phyloP scores from a whole-genome alignment of 2,888 invertebrate genomes.

The Sipunculus nudus region DNA sequence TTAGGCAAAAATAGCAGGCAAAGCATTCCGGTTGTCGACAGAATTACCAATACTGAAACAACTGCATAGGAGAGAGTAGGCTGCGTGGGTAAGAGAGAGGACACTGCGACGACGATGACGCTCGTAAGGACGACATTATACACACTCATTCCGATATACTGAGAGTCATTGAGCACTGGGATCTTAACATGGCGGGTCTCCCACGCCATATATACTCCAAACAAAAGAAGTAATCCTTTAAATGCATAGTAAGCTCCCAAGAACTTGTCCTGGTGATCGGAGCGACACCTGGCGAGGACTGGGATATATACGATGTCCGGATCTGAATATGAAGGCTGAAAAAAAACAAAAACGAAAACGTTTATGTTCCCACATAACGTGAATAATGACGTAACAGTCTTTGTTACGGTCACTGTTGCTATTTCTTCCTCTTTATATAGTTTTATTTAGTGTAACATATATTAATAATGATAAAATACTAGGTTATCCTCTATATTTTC shows the following conservation, averaged over 20 bases:
- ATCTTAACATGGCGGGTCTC: slow-evolving; percentile 86
- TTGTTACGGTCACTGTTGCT: too few species aligned
- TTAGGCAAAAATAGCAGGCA: slow-evolving; percentile 89
- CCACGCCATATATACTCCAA: slow-evolving; percentile 96
- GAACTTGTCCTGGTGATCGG: slow-evolving; percentile 88
- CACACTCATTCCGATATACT: slow-evolving; percentile 89
- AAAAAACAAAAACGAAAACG: slow-evolving; percentile 6
- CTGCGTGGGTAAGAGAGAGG: slow-evolving; percentile 83
- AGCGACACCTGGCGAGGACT: slow-evolving; percentile 88
- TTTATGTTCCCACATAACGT: too few species aligned
- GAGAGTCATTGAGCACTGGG: slow-evolving; percentile 89
- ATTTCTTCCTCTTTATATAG: too few species aligned
- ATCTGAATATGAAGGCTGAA: slow-evolving; percentile 55
- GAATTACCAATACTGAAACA: slow-evolving; percentile 82
- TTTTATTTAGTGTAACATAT: too few species aligned
- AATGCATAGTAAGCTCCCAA: slow-evolving; percentile 88
- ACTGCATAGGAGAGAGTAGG: slow-evolving; percentile 66
- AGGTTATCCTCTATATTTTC: too few species aligned
- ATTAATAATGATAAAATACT: too few species aligned
- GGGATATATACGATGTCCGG: slow-evolving; percentile 60
- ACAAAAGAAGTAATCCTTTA: slow-evolving; percentile 86
- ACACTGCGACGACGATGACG: slow-evolving; percentile 83
- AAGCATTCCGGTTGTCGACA: slow-evolving; percentile 86
- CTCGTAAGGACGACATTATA: slow-evolving; percentile 91
- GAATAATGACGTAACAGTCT: too few species aligned